These are phyloP conservation scores for Lycocerus yunnanus DNA, from an alignment of 2,888 invertebrate genomes.

Conservation along the genomic window DNA sequence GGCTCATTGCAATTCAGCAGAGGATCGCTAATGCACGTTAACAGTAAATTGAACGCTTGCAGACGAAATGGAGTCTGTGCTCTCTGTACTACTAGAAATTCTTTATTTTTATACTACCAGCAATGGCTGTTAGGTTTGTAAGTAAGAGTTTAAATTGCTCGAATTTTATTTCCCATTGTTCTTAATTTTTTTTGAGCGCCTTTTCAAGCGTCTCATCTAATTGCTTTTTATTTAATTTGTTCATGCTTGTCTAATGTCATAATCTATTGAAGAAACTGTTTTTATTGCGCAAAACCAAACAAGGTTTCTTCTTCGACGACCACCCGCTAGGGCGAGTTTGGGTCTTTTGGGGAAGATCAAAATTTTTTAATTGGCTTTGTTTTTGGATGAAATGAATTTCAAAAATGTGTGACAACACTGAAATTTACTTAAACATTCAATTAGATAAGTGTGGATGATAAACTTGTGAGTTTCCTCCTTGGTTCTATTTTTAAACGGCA, in stretches of 20 bases:
- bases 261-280: neutral
- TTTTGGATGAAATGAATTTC: neutral
- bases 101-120: neutral
- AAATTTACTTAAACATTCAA: neutral
- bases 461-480: neutral
- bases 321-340: too few species aligned
- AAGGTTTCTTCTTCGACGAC: too few species aligned
- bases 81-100: neutral
- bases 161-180: neutral
- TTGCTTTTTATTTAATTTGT: neutral
- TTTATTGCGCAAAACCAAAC: too few species aligned
- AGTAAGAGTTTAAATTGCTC: neutral
- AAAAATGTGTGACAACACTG: neutral
- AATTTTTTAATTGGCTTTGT: neutral
- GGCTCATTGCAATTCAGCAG: conserved; percentile 25
- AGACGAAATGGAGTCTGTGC: conserved; percentile 31
- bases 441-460: neutral
- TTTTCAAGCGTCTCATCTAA: too few species aligned
- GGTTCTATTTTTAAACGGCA: neutral
- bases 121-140: neutral
- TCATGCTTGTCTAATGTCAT: neutral
- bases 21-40: conserved; percentile 24
- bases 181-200: neutral
- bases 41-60: conserved; percentile 16
- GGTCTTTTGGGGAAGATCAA: too few species aligned